Percentiles rank a stretch among this genome's conserved stretches.
These are phyloP conservation scores for Sibirionetta formosa DNA, from an alignment of 2,797 vertebrate genomes.

Conservation along the genomic window DNA sequence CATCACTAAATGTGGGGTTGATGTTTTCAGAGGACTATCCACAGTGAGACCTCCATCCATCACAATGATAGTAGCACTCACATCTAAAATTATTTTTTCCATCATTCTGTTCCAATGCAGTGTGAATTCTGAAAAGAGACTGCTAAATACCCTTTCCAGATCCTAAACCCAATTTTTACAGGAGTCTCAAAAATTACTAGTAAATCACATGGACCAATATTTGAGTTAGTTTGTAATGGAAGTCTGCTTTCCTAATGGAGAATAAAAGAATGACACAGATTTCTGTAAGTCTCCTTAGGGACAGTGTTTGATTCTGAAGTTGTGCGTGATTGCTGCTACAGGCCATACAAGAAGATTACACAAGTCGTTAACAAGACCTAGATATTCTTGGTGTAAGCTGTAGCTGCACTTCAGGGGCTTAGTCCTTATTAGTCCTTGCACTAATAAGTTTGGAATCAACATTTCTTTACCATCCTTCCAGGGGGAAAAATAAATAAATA, in stretches of 20 bases:
- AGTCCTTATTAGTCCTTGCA: not conserved
- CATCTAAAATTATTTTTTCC: not conserved
- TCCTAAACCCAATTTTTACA: not conserved
- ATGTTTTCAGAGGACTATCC: not conserved
- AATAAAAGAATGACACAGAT: not conserved
- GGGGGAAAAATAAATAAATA: too few relatives aligned
- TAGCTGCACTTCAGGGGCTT: not conserved
- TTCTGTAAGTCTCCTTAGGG: not conserved
- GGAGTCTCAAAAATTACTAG: not conserved
- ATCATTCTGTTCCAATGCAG: not conserved
- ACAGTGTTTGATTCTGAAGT: not conserved
- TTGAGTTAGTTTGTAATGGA: not conserved
- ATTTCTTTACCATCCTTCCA: too few relatives aligned
- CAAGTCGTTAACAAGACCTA: not conserved
- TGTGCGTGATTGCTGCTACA: not conserved
- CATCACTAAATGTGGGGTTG: not conserved
- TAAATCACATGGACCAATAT: not conserved
- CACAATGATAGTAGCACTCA: not conserved
- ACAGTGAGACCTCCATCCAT: not conserved
- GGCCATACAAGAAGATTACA: not conserved
- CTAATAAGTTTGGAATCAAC: not conserved
- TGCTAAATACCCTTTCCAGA: not conserved
- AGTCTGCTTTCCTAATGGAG: not conserved
- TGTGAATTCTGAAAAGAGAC: not conserved
- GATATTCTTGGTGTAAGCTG: not conserved